These are phyloP conservation scores for Papilio xuthus DNA, from an alignment of 1,140 invertebrate genomes.

Conservation along the genomic window DNA sequence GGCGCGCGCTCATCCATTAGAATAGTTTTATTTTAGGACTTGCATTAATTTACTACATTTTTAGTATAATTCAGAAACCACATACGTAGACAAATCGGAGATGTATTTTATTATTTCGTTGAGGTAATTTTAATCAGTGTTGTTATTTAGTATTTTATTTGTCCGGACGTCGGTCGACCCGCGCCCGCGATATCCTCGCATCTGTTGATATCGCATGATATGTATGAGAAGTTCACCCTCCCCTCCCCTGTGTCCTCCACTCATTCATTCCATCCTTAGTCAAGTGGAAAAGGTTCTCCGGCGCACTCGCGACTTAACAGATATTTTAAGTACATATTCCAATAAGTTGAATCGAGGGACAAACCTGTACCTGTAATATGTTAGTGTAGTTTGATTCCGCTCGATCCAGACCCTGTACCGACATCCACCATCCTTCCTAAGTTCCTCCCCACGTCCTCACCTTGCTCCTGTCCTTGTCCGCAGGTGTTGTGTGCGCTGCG, in stretches of 20 bases:
- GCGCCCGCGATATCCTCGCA: neutral
- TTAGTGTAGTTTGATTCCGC: neutral
- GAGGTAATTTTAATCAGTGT: slow-evolving; percentile 73
- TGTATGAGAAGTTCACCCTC: neutral
- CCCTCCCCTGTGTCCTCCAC: too few relatives aligned
- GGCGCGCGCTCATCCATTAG: slow-evolving; percentile 21
- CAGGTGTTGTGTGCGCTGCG: slow-evolving; percentile 48
- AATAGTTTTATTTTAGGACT: slow-evolving; percentile 55
- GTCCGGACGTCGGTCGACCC: slow-evolving; percentile 38
- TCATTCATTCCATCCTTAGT: too few relatives aligned
- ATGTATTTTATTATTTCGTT: slow-evolving; percentile 73
- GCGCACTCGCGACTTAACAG: neutral
- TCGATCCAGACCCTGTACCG: neutral
- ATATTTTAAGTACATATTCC: neutral
- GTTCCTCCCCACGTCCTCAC: slow-evolving; percentile 19
- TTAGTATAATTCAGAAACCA: slow-evolving; percentile 61
- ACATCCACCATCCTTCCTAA: slow-evolving; percentile 5
- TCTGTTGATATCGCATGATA: neutral
- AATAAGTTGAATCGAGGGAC: neutral
- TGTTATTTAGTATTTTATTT: slow-evolving; percentile 80
- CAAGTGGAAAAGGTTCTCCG: neutral
- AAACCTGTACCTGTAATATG: neutral
- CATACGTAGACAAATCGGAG: slow-evolving; percentile 68
- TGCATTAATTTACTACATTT: slow-evolving; percentile 56
- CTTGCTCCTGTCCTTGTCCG: slow-evolving; percentile 37